Evolutionary conservation across 2,888 invertebrate genomes (phyloP), one percentile per base, ranked within the genome.

Genomic region (Zootermopsis nevadensis): DNA sequence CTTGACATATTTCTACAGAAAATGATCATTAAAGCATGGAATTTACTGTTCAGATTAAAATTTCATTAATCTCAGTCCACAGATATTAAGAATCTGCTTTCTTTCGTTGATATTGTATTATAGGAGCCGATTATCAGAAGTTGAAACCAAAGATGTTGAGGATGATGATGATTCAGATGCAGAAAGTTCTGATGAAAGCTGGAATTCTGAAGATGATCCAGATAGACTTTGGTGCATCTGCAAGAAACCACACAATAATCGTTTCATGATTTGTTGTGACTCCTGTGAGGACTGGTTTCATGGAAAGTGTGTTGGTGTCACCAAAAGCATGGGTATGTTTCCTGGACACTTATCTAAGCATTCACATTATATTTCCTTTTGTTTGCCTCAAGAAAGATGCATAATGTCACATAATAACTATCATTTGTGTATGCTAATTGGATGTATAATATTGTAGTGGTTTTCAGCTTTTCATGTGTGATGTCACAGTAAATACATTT

Each of bases 261-360:
- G 88, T 82, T 98, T 99, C 89, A 99, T 99, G 98, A 98, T 98
- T 87, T 97, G 97, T 89, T 99, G 99, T 89, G 98, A 99, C 89
- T 93, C 93, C 24, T 99, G 98, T 89, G 96, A 97, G 88, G 98
- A 98, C 88, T 99, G 98, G 98, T 99, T 97, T 89, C 98, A 99
- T 89, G 98, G 98, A n/a, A 96, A 96, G 88, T 99, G 98, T 90
- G 98, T 99, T 24, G 96, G 96, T 87, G 95, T 99, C 72, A 97
- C 97, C 31, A 95, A 97, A 91, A 93, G 95, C 0, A 95, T 96
- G 95, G 97, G 97, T 82, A 88, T 89, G 88, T 85, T 66, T 10
- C 27, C 48, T 19, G 48, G 15, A 19, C 48, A 48, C 10, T 80
- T 31, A 24, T 24, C 35, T n/a, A 27, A 35, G 2, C 38, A 33